phyloP scores from a whole-genome alignment of 2,888 invertebrate species.

The Prenolepis imparis region DNA sequence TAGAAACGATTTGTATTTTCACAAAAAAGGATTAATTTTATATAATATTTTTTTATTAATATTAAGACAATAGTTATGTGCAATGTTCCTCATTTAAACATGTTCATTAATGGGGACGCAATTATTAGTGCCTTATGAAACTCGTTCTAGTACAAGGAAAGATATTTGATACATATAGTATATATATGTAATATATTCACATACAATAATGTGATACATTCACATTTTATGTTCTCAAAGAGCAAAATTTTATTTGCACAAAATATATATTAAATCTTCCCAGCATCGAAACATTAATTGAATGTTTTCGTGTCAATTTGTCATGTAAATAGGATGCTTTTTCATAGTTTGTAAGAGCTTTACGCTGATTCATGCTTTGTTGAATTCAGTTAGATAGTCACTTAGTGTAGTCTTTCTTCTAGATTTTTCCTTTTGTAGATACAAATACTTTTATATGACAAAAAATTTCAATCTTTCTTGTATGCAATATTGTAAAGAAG shows the following conservation, averaged over 20 bases:
- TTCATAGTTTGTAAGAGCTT: slow-evolving; percentile 31
- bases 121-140: slow-evolving; percentile 70
- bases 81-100: neutral
- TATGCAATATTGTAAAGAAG: slow-evolving; percentile 22
- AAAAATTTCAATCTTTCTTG: slow-evolving; percentile 39
- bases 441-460: slow-evolving; percentile 61
- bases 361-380: slow-evolving; percentile 23
- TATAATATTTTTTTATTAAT: neutral
- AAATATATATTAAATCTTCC: slow-evolving; percentile 28
- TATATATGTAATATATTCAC: slow-evolving; percentile 27
- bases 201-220: slow-evolving; percentile 2
- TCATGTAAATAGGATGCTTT: slow-evolving; percentile 61
- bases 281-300: slow-evolving; percentile 30
- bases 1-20: slow-evolving; percentile 2
- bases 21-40: slow-evolving; percentile 8
- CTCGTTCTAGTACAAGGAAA: slow-evolving; percentile 68
- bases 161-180: slow-evolving; percentile 63
- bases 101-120: neutral
- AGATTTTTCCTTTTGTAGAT: slow-evolving; percentile 57
- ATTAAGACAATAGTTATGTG: neutral
- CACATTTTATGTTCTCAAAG: slow-evolving; percentile 49
- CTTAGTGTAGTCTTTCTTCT: neutral
- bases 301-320: slow-evolving; percentile 32
- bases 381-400: slow-evolving; percentile 21
- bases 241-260: slow-evolving; percentile 17